Conservation (phyloP, 2,797 vertebrate genomes). For the Nannoperca obscura region DNA sequence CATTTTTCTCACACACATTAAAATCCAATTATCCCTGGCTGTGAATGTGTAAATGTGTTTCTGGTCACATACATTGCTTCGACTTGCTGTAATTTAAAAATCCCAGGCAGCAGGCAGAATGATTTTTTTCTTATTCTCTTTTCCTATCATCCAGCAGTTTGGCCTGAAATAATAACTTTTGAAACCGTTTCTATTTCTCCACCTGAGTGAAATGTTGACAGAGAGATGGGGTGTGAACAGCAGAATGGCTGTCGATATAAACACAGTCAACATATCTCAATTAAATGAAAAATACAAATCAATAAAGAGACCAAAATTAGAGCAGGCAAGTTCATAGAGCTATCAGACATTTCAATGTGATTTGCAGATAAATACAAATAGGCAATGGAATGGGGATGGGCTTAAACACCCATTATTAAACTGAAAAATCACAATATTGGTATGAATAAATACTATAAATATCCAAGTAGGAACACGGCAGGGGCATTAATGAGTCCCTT, state of each 20-base stretch:
- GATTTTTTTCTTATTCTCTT: background rate
- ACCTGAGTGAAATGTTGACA: constrained; percentile 8
- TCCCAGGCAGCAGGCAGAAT: constrained; percentile 10
- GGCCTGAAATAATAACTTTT: constrained; percentile 17
- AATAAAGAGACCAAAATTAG: background rate
- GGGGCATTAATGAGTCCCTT: background rate
- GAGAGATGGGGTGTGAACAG: background rate
- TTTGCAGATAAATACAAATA: background rate
- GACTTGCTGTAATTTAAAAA: constrained; percentile 53
- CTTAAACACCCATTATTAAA: background rate
- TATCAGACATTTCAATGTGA: background rate
- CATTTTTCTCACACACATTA: constrained; percentile 72
- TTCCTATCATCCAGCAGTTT: constrained; percentile 14
- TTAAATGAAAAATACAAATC: background rate
- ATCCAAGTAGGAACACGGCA: background rate
- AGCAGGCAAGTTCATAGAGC: background rate
- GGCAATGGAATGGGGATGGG: background rate
- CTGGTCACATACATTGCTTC: constrained; percentile 49
- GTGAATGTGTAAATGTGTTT: constrained; percentile 64
- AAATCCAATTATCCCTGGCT: constrained; percentile 75
- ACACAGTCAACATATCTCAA: background rate
- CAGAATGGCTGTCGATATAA: background rate
- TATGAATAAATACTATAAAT: background rate
- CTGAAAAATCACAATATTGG: too few relatives aligned
- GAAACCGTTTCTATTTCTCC: constrained; percentile 1